Evolutionary conservation across 2,888 invertebrate genomes (phyloP), one percentile per base, ranked within the genome.

Genomic region (Amphipyra berbera): DNA sequence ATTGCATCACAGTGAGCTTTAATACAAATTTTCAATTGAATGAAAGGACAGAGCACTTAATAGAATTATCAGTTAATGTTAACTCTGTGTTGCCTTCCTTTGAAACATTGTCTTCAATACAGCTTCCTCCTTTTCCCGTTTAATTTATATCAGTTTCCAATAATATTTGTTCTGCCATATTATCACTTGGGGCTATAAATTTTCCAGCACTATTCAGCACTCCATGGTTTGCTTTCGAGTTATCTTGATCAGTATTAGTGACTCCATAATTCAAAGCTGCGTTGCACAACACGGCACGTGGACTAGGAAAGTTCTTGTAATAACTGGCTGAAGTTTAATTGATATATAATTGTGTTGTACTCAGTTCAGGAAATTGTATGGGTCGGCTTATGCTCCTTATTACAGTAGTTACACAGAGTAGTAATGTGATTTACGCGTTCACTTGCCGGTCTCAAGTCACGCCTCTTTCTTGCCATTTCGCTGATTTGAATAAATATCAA

Each of bases 201-300:
- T 84, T 74, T 69, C 68, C 58, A 60, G 48, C 72, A 79, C 79
- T 78, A 81, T 82, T 82, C 79, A 81, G 72, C 75, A 78, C 80
- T 77, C 73, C 69, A 68, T 74, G 65, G 56, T 76, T 79, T 71
- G 82, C 78, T 73, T 72, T 79, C 68, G 48, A 81, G 76, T 82
- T 87, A 90, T 87, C 90, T 84, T 75, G 87, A 87, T 89, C 83
- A 79, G 76, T 82, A 86, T 89, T 89, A 87, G 81, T 77, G 69
- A 72, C 77, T 69, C 84, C 75, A 86, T 90, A 90, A 89, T 86
- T 90, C 86, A 76, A 78, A 75, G 66, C 64, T 27, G 40, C 37
- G 63, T 90, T 90, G 84, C 80, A 85, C 82, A 88, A 89, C 84
- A 78, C 76, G 79, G 72, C 82, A 83, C 83, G 83, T 82, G 86